These are phyloP conservation scores for Camponotus fellah DNA, from an alignment of 2,888 invertebrate species.

Conservation along the genomic window DNA sequence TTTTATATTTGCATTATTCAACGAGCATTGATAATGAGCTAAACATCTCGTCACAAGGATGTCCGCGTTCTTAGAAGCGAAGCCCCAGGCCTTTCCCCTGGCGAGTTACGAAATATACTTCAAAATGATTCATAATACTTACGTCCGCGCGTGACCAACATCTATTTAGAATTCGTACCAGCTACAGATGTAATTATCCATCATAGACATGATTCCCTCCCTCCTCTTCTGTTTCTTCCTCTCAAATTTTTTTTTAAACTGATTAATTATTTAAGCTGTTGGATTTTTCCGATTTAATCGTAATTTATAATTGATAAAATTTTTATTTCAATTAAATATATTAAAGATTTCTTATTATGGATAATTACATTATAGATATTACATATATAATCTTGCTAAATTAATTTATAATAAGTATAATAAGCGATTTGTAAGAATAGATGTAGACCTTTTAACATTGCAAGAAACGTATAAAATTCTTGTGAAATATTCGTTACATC, in stretches of 20 bases:
- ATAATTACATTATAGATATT: background rate
- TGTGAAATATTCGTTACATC: background rate
- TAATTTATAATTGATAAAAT: background rate
- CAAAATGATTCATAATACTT: slow-evolving; percentile 73
- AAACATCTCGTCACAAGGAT: slow-evolving; percentile 62
- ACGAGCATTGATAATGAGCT: slow-evolving; percentile 54
- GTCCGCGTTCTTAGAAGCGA: slow-evolving; percentile 63
- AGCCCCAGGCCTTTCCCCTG: slow-evolving; percentile 59
- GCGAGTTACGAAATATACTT: slow-evolving; percentile 68
- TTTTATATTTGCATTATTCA: slow-evolving; percentile 14
- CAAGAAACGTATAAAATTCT: slow-evolving; percentile 11
- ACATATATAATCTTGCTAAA: background rate
- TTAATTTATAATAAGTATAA: background rate
- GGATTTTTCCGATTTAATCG: slow-evolving; percentile 33
- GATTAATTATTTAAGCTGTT: slow-evolving; percentile 38
- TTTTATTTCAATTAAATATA: background rate
- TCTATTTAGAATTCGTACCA: slow-evolving; percentile 56
- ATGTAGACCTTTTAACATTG: background rate
- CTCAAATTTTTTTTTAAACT: slow-evolving; percentile 50
- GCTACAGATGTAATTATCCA: slow-evolving; percentile 69
- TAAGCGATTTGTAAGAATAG: background rate
- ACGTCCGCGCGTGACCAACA: slow-evolving; percentile 64
- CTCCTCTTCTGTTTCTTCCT: slow-evolving; percentile 23
- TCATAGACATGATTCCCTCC: slow-evolving; percentile 47
- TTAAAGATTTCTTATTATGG: background rate